Evolutionary conservation across 2,888 invertebrate species (phyloP).

Genomic region (Halictus quadricinctus): DNA sequence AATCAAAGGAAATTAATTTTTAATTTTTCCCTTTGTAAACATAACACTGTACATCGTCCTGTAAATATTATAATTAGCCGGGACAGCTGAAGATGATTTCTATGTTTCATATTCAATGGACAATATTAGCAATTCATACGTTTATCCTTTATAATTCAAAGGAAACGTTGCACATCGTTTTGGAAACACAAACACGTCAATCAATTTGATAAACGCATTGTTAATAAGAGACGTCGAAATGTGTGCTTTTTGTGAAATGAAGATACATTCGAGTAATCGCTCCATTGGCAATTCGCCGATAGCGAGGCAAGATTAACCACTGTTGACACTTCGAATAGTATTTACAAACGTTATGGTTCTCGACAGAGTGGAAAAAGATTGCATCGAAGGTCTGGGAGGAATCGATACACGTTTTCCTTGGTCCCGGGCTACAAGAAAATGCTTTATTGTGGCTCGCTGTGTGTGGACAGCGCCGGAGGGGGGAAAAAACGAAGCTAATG

Average conservation of each 20-base stretch:
- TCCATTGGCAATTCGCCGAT: not conserved
- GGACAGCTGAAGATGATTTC: too few relatives aligned
- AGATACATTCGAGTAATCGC: not conserved
- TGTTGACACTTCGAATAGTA: not conserved
- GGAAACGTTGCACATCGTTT: too few relatives aligned
- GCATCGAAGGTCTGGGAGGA: not conserved
- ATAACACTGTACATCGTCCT: too few relatives aligned
- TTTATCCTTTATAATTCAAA: too few relatives aligned
- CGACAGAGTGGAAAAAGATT: not conserved
- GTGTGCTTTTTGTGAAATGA: not conserved
- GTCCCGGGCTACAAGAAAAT: not conserved
- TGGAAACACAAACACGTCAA: too few relatives aligned
- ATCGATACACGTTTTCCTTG: constrained; percentile 6
- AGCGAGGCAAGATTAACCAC: not conserved
- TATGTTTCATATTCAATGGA: too few relatives aligned
- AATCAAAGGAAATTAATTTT: too few relatives aligned
- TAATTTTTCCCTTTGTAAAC: too few relatives aligned
- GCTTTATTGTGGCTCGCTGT: constrained; percentile 4
- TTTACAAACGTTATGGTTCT: not conserved
- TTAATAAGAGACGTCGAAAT: too few relatives aligned
- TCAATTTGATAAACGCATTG: too few relatives aligned
- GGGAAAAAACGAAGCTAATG: constrained; percentile 23
- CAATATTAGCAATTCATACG: too few relatives aligned
- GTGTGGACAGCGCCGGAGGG: not conserved
- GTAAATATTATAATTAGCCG: too few relatives aligned